Evolutionary conservation across 2,888 invertebrate species (phyloP), one percentile per base, ranked within the genome.

Genomic region (Dolomedes plantarius): DNA sequence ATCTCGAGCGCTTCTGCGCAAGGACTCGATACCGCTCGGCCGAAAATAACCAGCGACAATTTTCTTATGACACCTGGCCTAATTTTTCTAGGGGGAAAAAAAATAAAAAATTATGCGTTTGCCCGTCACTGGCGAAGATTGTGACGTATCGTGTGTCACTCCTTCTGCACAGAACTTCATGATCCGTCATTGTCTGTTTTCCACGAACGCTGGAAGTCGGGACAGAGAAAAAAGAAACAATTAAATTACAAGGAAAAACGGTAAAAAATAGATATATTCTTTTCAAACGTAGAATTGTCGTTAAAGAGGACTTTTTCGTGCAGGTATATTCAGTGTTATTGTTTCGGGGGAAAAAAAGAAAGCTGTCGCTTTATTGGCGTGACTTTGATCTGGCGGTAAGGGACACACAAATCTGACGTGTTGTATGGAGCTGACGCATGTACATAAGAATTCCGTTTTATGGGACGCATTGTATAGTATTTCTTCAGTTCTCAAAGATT

Each of bases 211-310:
- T 7, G 39, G 27, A n/a, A 64, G 36, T 19, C n/a, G 13, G 28
- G 78, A 28, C 41, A 27, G 78, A 64, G 41, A 68, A 68, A 68
- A 68, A 69, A n/a, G 31, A 16, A 69, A 72, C 83, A 83, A 83
- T 83, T 77, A 83, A 83, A 83, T 77, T 77, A 83, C 77, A 41
- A 62, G 77, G 83, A 83, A 83, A 83, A 81, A 56, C 13, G 13
- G 32, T 19, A 23, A 41, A 27, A n/a, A 74, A 75, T 39, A 76
- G 39, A 36, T 0, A 67, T 65, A 65, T 65, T 28, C 65, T 9
- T 62, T 28, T 28, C 27, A 65, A 16, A 69, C 32, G 11, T 23
- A 13, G 39, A 16, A 69, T 39, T 19, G 56, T 31, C 56, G 46
- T 29, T 39, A 50, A 31, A 31, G 31, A 16, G 11, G 19, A 32